Evolutionary conservation across 2,113 vertebrate genomes (phyloP), one percentile per base, ranked within the genome.

Genomic region (Recurvirostra avosetta): DNA sequence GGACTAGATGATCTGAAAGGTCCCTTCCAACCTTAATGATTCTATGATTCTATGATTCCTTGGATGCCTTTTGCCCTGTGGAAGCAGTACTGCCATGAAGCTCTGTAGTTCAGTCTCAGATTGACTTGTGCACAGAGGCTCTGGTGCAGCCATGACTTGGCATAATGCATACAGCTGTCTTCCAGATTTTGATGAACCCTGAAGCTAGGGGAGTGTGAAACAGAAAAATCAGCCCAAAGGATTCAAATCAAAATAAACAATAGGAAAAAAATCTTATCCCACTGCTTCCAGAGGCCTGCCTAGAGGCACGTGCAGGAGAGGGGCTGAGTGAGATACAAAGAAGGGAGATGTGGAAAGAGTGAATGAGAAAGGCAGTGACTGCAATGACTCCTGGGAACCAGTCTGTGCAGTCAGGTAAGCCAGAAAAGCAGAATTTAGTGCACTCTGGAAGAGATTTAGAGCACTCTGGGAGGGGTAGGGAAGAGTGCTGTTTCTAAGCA

Each of bases 371-470:
- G 61, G 65, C 47, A 58, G 21, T 25, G 49, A 9, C 25, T 74
- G 85, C 75, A 63, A 0, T 62, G 88, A 32, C 83, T 91, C 79
- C 40, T 82, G 76, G 88, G 93, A 91, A 43, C 20, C 29, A 40
- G 53, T n/a, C 66, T 96, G 85, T 59, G 62, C 80, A 67, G 91
- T 12, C 67, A 52, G 92, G 86, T 96, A 94, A 94, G 74, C 18
- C 66, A 91, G 86, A 70, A 77, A 61, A 55, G 26, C 83, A 87
- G 88, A 84, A 91, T 93, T 87, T 52, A n/a, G 70, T 65, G 55
- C 1, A 1, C 11, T 80, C 5, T 58, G 56, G 32, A 59, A 80
- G 45, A 70, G 40, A 36, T 75, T 63, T 82, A 53, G 27, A 47
- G 30, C 9, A 22, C 6, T 40, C 9, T 52, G 52, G 65, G 45